A percentile compares a stretch with the other conserved stretches of the same genome.
Evolutionary conservation across 2,888 invertebrate genomes (phyloP).

Genomic region (Eupeodes latifasciatus): DNA sequence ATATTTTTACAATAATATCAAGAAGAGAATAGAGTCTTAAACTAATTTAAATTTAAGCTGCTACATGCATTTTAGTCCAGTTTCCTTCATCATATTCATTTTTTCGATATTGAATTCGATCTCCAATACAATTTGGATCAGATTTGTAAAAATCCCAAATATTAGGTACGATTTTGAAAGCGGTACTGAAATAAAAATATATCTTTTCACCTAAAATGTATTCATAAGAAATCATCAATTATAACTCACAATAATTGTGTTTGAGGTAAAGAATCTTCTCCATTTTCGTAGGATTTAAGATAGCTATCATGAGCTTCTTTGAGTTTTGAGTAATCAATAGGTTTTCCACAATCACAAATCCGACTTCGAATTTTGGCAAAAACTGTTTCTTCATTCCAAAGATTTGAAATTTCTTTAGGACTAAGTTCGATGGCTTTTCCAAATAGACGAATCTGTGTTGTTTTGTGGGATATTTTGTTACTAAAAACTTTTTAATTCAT

Average conservation of each 20-base stretch:
- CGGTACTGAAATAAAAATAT: slow-evolving; percentile 79
- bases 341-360: slow-evolving; percentile 81
- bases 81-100: slow-evolving; percentile 39
- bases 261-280: slow-evolving; percentile 77
- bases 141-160: slow-evolving; percentile 82
- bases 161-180: slow-evolving; percentile 80
- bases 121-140: slow-evolving; percentile 79
- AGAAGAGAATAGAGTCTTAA: too few species aligned
- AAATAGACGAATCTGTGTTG: slow-evolving; percentile 78
- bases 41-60: slow-evolving; percentile 77
- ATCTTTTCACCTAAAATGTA: too few species aligned
- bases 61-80: slow-evolving; percentile 81
- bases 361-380: slow-evolving; percentile 80
- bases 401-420: slow-evolving; percentile 75
- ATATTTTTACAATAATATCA: too few species aligned
- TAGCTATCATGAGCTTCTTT: slow-evolving; percentile 78
- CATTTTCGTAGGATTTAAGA: slow-evolving; percentile 76
- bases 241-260: slow-evolving; percentile 80
- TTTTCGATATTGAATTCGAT: slow-evolving; percentile 81
- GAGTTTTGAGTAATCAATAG: slow-evolving; percentile 77
- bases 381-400: slow-evolving; percentile 80
- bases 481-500: neutral
- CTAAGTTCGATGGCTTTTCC: slow-evolving; percentile 80
- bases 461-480: neutral
- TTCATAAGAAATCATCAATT: slow-evolving; percentile 10